A percentile compares a stretch with the other conserved stretches of the same genome.
Conservation (phyloP, 2,113 vertebrate species). For the Oncorhynchus keta region DNA sequence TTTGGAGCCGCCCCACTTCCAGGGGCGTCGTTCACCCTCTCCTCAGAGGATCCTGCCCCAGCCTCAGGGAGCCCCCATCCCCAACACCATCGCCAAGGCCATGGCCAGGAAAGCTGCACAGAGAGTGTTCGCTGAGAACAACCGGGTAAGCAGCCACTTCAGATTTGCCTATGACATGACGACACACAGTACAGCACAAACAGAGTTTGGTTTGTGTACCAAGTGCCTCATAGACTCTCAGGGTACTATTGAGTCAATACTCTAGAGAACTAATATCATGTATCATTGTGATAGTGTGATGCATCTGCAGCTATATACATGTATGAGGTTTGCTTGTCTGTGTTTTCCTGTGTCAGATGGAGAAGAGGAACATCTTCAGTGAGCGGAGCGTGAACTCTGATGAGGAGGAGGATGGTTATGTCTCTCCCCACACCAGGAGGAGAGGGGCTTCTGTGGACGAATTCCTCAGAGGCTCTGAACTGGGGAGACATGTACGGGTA, state of each 20-base stretch:
- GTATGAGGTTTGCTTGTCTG: not conserved
- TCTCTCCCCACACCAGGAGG: constrained; percentile 78
- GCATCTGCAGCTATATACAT: not conserved
- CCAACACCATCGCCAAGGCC: constrained; percentile 91
- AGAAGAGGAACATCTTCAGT: constrained; percentile 87
- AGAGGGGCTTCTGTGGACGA: constrained; percentile 92
- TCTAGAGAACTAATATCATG: too few species aligned
- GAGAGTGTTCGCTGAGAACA: constrained; percentile 83
- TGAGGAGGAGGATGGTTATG: constrained; percentile 87
- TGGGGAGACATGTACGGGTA: constrained; percentile 87
- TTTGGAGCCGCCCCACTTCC: constrained; percentile 82
- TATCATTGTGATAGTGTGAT: not conserved
- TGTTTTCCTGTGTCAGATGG: constrained; percentile 71
- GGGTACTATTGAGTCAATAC: too few species aligned
- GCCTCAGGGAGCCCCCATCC: constrained; percentile 89
- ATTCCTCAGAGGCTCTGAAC: constrained; percentile 91
- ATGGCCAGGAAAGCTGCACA: constrained; percentile 96
- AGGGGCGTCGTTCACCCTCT: constrained; percentile 83
- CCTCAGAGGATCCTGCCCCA: constrained; percentile 95
- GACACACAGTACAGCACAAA: too few species aligned
- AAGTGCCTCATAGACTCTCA: too few species aligned
- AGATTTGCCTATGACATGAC: not conserved
- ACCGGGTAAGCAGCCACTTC: constrained; percentile 73
- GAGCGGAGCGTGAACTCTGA: constrained; percentile 86
- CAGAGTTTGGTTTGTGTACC: too few species aligned